Base-by-base conservation (phyloP, 2,797 vertebrate genomes). In the Danio aesculapii region DNA sequence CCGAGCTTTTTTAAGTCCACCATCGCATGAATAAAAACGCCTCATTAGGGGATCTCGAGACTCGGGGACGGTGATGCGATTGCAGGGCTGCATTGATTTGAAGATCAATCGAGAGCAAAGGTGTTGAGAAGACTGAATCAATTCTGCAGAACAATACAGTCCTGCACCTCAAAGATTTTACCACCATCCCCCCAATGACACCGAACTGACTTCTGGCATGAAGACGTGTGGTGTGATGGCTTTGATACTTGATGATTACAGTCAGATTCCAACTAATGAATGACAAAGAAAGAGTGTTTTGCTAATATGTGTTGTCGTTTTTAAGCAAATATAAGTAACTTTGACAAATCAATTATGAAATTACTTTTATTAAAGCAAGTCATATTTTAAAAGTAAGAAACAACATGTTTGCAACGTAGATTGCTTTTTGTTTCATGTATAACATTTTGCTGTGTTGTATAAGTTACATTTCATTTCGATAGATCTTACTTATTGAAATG, bases 41-140 rank as follows among this genome's bases (percentile, higher is more conserved):
- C 74, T 79, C 82, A 84, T 75, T 89, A 87, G 72, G 80, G 85
- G 85, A 77, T 84, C 84, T 47, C 84, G 82, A 87, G 78, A 77
- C 88, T 86, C 73, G 49, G 89, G 83, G 83, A 86, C 80, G 81
- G 64, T 82, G 86, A 74, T 85, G 55, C 83, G 68, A 84, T 85
- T 86, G 58, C 79, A 52, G 63, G 83, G 67, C 63, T 50, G 69
- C 70, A 88, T 83, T 87, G 82, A 86, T 88, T 87, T 85, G 46
- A 67, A 77, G 72, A 85, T 84, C 83, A 86, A 63, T 76, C 72
- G 77, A 43, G 66, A 68, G 63, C 39, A 76, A 76, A 69, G 67
- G 75, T 70, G 76, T 75, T 84, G 69, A 73, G 63, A 81, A 79
- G 16, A 79, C 53, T 13, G 62, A 75, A 88, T 87, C 84, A 86